Conservation (phyloP, 2,797 vertebrate species). For the Typhlichthys subterraneus region DNA sequence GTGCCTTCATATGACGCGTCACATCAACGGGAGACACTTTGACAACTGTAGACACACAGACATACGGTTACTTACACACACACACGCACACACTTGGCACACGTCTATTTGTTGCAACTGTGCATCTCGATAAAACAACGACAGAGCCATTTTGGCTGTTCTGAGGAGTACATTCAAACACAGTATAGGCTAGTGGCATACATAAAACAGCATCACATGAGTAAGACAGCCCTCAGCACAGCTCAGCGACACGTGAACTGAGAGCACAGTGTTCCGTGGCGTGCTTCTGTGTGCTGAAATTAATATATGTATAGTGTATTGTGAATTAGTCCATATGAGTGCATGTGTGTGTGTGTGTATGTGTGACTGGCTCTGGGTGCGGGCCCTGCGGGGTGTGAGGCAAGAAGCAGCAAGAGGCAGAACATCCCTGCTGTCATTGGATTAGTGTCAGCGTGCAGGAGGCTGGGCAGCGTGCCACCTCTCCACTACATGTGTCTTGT, state of each 20-base stretch:
- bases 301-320: constrained; percentile 67
- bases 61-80: constrained; percentile 47
- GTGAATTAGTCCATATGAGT: constrained; percentile 24
- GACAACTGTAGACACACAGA: constrained; percentile 44
- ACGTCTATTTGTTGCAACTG: too few species aligned
- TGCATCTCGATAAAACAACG: constrained; percentile 8
- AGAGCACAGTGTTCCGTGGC: constrained; percentile 47
- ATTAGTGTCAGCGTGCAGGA: constrained; percentile 76
- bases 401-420: constrained; percentile 78
- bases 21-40: constrained; percentile 34
- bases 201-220: constrained; percentile 53
- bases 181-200: constrained; percentile 38
- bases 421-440: constrained; percentile 74
- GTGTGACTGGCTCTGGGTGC: constrained; percentile 58
- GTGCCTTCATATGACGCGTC: constrained; percentile 33
- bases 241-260: constrained; percentile 44
- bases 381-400: constrained; percentile 75
- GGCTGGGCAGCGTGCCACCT: constrained; percentile 40
- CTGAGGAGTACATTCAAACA: constrained; percentile 31
- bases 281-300: constrained; percentile 43
- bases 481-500: constrained; percentile 38
- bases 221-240: constrained; percentile 43
- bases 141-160: constrained; percentile 12
- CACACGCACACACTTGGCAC: constrained; percentile 2
- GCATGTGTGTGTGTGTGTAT: constrained; percentile 8